Percentiles rank a stretch among this genome's conserved stretches.
These are phyloP conservation scores for Lycorma delicatula DNA, from an alignment of 1,140 invertebrate species.

Conservation along the genomic window DNA sequence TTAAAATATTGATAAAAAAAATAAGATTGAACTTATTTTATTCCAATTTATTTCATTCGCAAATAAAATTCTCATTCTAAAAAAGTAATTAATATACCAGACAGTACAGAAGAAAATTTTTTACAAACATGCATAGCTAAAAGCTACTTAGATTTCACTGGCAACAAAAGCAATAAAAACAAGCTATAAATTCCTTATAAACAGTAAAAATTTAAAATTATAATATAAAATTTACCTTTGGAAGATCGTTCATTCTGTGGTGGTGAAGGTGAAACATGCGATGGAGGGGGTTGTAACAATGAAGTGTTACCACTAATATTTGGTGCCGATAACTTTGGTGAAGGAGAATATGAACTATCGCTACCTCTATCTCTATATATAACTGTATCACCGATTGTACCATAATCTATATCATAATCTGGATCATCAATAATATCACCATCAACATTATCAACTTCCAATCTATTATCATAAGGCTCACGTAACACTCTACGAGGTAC, in stretches of 20 bases:
- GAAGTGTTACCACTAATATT: conserved; percentile 31
- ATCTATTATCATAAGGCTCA: conserved; percentile 61
- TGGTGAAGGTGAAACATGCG: neutral
- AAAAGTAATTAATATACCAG: too few species aligned
- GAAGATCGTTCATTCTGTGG: neutral
- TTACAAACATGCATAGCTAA: too few species aligned
- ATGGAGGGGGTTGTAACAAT: neutral
- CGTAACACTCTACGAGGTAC: conserved; percentile 75
- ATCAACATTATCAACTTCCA: conserved; percentile 63
- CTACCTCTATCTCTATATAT: conserved; percentile 30
- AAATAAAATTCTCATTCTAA: too few species aligned
- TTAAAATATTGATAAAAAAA: too few species aligned
- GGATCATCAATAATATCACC: conserved; percentile 51
- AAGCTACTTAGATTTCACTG: too few species aligned
- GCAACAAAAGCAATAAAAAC: too few species aligned
- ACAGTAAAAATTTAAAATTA: conserved; percentile 3
- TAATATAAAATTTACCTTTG: too few species aligned
- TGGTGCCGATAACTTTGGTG: conserved; percentile 40
- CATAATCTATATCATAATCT: conserved; percentile 42
- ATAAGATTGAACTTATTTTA: too few species aligned
- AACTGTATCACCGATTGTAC: conserved; percentile 30
- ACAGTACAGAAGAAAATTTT: too few species aligned
- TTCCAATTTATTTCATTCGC: too few species aligned
- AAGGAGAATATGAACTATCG: conserved; percentile 42
- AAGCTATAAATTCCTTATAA: neutral